Conservation (phyloP, 2,113 vertebrate species). For the Sterna hirundo region DNA sequence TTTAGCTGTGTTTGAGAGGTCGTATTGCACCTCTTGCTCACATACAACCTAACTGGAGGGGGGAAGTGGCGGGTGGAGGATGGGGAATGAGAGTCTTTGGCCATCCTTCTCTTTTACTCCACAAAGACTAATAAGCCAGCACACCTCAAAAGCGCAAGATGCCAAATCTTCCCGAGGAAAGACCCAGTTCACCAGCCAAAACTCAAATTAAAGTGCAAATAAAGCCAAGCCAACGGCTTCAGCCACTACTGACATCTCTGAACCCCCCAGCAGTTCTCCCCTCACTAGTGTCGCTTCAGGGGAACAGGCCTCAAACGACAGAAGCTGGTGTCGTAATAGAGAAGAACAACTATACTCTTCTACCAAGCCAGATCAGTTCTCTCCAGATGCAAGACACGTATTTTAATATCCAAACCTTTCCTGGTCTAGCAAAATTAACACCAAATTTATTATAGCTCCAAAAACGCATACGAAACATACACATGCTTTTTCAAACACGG, state of each 20-base stretch:
- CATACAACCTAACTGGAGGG: accelerated
- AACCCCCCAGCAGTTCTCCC: background rate
- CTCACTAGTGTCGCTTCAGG: background rate
- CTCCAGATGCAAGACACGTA: background rate
- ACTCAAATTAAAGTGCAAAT: background rate
- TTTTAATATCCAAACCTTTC: background rate
- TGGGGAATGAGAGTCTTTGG: background rate
- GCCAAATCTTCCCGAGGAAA: background rate
- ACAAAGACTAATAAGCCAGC: background rate
- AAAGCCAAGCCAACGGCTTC: background rate
- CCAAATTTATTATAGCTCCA: accelerated
- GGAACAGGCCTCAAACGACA: background rate
- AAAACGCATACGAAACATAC: background rate
- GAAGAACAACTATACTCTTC: background rate
- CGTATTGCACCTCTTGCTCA: background rate
- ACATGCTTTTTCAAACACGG: background rate
- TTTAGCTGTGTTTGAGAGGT: background rate
- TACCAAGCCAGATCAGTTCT: background rate
- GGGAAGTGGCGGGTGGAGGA: background rate
- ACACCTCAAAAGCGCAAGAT: background rate
- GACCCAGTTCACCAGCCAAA: background rate
- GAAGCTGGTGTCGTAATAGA: background rate
- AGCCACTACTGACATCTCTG: background rate
- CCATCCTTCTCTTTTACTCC: background rate
- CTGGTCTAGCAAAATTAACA: background rate